A percentile compares a stretch with the other conserved stretches of the same genome.
Conservation (phyloP, 1,140 invertebrate species). For the Chrysopa pallens region DNA sequence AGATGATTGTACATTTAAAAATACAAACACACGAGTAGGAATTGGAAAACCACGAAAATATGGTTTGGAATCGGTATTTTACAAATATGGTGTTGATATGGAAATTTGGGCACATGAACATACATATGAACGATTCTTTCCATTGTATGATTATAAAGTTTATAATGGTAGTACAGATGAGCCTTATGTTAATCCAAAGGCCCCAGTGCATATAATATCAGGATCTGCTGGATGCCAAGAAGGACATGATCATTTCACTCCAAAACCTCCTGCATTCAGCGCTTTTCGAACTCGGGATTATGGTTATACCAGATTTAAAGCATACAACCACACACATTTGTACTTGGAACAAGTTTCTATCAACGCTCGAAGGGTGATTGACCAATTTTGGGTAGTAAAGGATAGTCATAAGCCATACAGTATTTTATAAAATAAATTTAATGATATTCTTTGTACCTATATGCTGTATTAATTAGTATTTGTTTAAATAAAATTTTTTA, state of each 20-base stretch:
- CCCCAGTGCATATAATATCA: conserved; percentile 82
- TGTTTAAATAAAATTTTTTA: no score
- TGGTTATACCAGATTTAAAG: conserved; percentile 75
- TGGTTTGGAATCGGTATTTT: conserved; percentile 71
- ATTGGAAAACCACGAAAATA: conserved; percentile 49
- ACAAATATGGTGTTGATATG: conserved; percentile 81
- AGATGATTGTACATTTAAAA: conserved; percentile 71
- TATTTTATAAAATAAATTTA: no score
- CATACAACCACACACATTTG: conserved; percentile 69
- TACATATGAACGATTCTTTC: conserved; percentile 86
- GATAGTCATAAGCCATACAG: conserved; percentile 24
- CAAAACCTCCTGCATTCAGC: conserved; percentile 48
- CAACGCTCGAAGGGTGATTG: conserved; percentile 53
- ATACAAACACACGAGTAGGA: conserved; percentile 54
- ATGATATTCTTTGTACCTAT: no score
- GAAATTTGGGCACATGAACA: conserved; percentile 95
- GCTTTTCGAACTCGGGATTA: conserved; percentile 78
- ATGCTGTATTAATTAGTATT: no score
- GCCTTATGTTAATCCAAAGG: conserved; percentile 75
- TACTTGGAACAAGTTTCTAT: conserved; percentile 84
- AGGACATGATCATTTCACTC: conserved; percentile 34
- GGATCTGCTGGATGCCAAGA: conserved; percentile 77
- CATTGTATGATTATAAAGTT: conserved; percentile 71
- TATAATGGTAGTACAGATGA: conserved; percentile 60
- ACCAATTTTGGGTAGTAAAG: conserved; percentile 60